Conservation (phyloP, 1,140 invertebrate genomes). For the Capitella teleta region DNA sequence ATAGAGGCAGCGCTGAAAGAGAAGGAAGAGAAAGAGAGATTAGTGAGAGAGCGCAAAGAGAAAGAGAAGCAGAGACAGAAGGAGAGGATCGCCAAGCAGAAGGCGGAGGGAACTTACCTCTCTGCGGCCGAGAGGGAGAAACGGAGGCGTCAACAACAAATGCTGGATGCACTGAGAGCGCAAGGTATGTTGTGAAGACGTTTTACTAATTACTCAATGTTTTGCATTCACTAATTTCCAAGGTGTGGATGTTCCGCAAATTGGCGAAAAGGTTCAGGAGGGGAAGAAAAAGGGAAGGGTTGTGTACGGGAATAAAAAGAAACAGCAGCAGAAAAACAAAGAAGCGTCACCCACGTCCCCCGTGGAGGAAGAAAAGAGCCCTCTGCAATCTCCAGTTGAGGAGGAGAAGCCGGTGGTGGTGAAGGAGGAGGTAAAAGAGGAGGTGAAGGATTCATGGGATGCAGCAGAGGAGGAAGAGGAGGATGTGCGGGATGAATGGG, state of each 20-base stretch:
- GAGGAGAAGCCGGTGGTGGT: constrained; percentile 3
- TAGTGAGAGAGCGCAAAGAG: constrained; percentile 63
- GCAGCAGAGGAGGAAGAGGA: constrained; percentile 10
- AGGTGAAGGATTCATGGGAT: constrained; percentile 8
- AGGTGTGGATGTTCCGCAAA: no score
- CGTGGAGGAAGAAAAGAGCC: neutral
- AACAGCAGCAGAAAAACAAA: constrained; percentile 18
- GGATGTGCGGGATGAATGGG: neutral
- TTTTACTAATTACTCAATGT: no score
- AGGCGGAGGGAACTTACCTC: constrained; percentile 86
- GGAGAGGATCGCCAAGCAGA: constrained; percentile 79
- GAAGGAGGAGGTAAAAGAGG: constrained; percentile 9
- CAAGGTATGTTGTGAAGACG: constrained; percentile 52
- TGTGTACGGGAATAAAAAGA: constrained; percentile 42
- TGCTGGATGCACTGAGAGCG: constrained; percentile 75
- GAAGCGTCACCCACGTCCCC: no score
- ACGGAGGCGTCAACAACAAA: constrained; percentile 69
- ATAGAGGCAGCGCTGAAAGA: constrained; percentile 23
- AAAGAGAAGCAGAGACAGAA: constrained; percentile 90
- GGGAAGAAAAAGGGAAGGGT: constrained; percentile 61
- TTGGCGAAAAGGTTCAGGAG: constrained; percentile 49
- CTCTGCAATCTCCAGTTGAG: no score
- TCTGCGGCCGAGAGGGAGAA: constrained; percentile 79
- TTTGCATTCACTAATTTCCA: no score
- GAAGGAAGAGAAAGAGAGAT: constrained; percentile 31